Percentiles rank a stretch among this genome's conserved stretches.
These are phyloP conservation scores for Castor canadensis DNA, from an alignment of 2,113 vertebrate genomes.

Conservation along the genomic window DNA sequence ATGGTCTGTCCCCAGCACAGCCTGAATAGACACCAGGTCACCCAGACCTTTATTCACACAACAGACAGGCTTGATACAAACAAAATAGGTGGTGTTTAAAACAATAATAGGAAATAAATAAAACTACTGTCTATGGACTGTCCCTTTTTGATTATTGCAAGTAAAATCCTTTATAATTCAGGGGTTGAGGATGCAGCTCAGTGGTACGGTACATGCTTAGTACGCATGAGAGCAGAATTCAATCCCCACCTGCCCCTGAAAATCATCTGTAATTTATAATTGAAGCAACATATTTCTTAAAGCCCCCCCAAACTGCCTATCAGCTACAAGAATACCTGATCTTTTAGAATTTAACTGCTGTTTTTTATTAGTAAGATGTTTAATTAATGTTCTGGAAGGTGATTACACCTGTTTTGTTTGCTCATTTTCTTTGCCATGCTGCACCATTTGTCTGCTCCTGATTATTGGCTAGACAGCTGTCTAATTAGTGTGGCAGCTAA, in stretches of 20 bases:
- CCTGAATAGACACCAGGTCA: not conserved
- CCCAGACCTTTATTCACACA: not conserved
- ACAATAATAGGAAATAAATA: not conserved
- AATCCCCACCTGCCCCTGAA: too few species aligned
- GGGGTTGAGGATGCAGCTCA: not conserved
- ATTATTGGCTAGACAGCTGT: not conserved
- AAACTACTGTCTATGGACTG: not conserved
- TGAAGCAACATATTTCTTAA: not conserved
- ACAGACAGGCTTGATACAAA: not conserved
- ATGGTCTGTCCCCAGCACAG: not conserved
- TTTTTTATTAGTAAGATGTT: not conserved
- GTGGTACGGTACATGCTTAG: not conserved
- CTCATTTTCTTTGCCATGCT: not conserved
- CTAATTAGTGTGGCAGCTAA: not conserved
- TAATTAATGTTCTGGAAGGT: not conserved
- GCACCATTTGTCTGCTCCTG: not conserved
- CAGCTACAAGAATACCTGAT: not conserved
- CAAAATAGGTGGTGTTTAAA: not conserved
- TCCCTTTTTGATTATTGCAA: not conserved
- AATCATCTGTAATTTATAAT: not conserved
- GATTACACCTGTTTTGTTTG: not conserved
- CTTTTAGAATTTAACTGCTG: not conserved
- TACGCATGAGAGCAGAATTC: not conserved
- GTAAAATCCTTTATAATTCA: not conserved
- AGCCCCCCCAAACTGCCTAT: not conserved